phyloP scores from a whole-genome alignment of 2,797 vertebrate species.

The Uromys caudimaculatus region DNA sequence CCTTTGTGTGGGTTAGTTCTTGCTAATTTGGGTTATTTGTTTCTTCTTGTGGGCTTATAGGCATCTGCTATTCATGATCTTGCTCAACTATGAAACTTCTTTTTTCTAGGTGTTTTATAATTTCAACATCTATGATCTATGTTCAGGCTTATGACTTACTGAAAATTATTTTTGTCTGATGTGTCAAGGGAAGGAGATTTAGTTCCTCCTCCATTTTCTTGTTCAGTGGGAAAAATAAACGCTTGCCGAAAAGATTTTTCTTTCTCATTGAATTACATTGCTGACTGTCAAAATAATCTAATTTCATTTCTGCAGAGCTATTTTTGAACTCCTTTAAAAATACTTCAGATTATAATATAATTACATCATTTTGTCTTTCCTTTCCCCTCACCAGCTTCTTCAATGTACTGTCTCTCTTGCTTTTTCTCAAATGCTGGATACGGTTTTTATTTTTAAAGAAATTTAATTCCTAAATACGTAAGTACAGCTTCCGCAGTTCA shows the following conservation, averaged over 20 bases:
- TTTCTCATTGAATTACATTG: conserved; percentile 20
- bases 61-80: conserved; percentile 15
- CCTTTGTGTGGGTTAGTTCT: not conserved
- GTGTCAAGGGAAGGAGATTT: not conserved
- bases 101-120: conserved; percentile 47
- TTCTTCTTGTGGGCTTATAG: not conserved
- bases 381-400: not conserved
- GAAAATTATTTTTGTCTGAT: conserved; percentile 34
- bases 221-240: not conserved
- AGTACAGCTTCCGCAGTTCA: not conserved
- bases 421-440: not conserved
- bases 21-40: conserved; percentile 28
- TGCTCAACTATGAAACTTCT: not conserved
- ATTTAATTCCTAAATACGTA: not conserved
- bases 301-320: conserved; percentile 1
- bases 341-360: not conserved
- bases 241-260: conserved; percentile 32
- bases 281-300: conserved; percentile 25
- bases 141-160: conserved; percentile 30
- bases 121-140: not conserved
- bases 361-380: not conserved
- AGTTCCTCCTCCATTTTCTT: conserved; percentile 13
- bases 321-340: conserved; percentile 21
- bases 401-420: not conserved
- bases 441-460: not conserved